Evolutionary conservation across 1,140 invertebrate genomes (phyloP), one percentile per base, ranked within the genome.

Genomic region (Papilio helenus): DNA sequence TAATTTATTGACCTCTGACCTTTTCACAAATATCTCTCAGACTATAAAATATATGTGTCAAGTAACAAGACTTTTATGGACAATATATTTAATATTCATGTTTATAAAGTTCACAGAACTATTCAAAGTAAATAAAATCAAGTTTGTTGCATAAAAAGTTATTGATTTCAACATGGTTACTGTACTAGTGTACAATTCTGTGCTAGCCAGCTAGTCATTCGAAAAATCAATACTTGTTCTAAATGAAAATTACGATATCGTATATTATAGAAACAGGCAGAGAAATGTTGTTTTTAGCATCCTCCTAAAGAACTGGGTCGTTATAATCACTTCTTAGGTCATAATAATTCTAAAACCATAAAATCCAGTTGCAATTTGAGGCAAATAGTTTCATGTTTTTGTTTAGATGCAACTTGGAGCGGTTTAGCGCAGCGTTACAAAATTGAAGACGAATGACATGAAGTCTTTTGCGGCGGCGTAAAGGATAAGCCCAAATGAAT

Each of bases 401-500:
- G 89, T 92, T 92, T 92, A 88, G 84, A 91, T 91, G 88, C 89
- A 88, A 84, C 90, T 88, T 84, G 84, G 85, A 85, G 84, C 86
- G 85, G 83, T 84, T 85, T 81, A 85, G 85, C 84, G 87, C 87
- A 85, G 83, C 87, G 84, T 87, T 87, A 87, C 90, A 89, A 86
- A 89, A 87, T 90, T 84, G 86, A 91, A 92, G 88, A 90, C 92
- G 88, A 91, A 93, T 92, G 92, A 92, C 92, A 92, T 89, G 89
- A 93, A 91, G 90, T 92, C 92, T 93, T 91, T 91, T 94, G 92
- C 93, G 92, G 90, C 93, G 93, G 94, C 92, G 92, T 93, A 93
- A 94, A 94, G 93, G 93, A 93, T 93, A 94, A 94, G 88, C 90
- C 91, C 90, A 94, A 95, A 94, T 94, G 93, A 94, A 94, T 93